Evolutionary conservation across 1,140 invertebrate genomes (phyloP).

Genomic region (Nymphalis io): DNA sequence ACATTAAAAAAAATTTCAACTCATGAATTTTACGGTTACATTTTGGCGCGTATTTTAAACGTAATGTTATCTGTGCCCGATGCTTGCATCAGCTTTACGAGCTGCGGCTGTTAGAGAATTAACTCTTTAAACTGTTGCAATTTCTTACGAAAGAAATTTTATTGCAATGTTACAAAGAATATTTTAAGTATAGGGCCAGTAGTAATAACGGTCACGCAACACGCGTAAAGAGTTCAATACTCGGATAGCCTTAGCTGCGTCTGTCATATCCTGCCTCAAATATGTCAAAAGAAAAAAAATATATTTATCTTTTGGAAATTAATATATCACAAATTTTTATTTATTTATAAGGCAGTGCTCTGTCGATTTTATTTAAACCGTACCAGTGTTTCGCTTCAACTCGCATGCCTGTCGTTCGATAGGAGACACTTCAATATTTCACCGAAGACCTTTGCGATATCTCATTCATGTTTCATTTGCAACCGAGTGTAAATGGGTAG

Average conservation of each 20-base stretch:
- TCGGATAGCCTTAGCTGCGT: conserved; percentile 46
- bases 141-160: conserved; percentile 11
- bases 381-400: conserved; percentile 62
- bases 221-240: conserved; percentile 19
- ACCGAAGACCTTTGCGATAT: not conserved
- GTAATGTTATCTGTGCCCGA: conserved; percentile 33
- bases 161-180: conserved; percentile 24
- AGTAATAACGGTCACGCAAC: conserved; percentile 18
- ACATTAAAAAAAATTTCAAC: conserved; percentile 14
- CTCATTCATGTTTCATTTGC: conserved; percentile 42
- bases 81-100: conserved; percentile 39
- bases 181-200: conserved; percentile 31
- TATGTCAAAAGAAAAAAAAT: conserved; percentile 46
- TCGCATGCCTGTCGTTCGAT: conserved; percentile 23
- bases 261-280: conserved; percentile 61
- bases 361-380: conserved; percentile 47
- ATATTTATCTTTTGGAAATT: conserved; percentile 61
- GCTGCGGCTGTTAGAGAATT: conserved; percentile 28
- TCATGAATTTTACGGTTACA: conserved; percentile 14
- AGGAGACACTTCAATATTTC: conserved; percentile 17
- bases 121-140: conserved; percentile 23
- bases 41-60: conserved; percentile 36
- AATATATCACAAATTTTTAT: conserved; percentile 65
- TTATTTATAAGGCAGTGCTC: conserved; percentile 55
- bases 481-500: conserved; percentile 50